Base-by-base conservation (phyloP, 2,113 vertebrate genomes). In the Myotis yumanensis region DNA sequence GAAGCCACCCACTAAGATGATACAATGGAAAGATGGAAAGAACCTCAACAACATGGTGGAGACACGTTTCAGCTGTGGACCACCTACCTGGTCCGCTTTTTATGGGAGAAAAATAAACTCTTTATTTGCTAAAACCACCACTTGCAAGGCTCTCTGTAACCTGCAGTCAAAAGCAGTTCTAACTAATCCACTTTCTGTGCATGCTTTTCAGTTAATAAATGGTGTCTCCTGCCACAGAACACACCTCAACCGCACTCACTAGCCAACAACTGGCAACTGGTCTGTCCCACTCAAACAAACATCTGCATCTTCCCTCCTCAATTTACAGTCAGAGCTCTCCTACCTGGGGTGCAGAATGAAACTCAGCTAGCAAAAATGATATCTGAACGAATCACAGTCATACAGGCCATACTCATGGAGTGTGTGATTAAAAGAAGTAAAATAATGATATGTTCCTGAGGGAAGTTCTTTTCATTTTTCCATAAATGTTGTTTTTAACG, bases 381-480 rank as follows among this genome's bases (percentile, higher is more conserved):
- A 68, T 20, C 73, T 43, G 15, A 91, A 66, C 46, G 32, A 69
- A 84, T 93, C 72, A 90, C 90, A 91, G 18, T 32, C 76, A 52
- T 14, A 46, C 32, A 80, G 62, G 57, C 43, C 75, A 2, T 62
- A 3, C 71, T 86, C 11, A 1, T 12, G 32, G 37, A 86, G 22
- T 35, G 0, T 80, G 59, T 32, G 71, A 93, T 89, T 89, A 86
- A 95, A 94, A 86, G 52, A 28, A 93, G 72, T 86, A 93, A 95
- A 93, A 95, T 86, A 75, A 91, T 73, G 40, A 32, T 32, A 57
- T 32, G 64, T 32, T 83, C 32, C 6, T 52, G 35, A 83, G 20
- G 25, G 86, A 91, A 95, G 57, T 82, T 91, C 54, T 96, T 96
- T 79, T 95, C 66, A 23, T 72, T 43, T 46, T 90, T 92, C 32